A percentile compares a stretch with the other conserved stretches of the same genome.
These are phyloP conservation scores for Catharus ustulatus DNA, from an alignment of 2,797 vertebrate species.

Conservation along the genomic window DNA sequence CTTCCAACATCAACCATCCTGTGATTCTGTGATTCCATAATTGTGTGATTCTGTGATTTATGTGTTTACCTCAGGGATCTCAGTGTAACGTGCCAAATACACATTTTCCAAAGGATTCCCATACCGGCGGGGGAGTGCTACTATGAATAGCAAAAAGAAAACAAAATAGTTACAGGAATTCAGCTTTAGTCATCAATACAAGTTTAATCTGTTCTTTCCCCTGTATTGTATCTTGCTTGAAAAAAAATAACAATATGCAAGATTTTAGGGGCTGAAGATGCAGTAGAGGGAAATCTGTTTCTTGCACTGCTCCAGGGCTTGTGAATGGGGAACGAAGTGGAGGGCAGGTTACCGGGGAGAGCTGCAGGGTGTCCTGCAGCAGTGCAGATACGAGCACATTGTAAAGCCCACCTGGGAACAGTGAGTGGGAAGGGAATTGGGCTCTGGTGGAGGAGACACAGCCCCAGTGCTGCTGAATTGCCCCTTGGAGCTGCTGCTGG, in stretches of 20 bases:
- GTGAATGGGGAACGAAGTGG: background rate
- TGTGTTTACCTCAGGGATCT: background rate
- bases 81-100: background rate
- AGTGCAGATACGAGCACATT: background rate
- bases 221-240: background rate
- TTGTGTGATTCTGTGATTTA: background rate
- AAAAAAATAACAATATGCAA: background rate
- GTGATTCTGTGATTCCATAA: background rate
- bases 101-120: background rate
- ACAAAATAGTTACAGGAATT: background rate
- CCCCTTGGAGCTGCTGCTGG: background rate
- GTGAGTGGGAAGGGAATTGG: background rate
- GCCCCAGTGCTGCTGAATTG: accelerated
- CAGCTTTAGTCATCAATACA: background rate
- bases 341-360: accelerated
- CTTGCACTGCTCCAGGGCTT: background rate
- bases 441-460: background rate
- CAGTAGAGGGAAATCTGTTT: background rate
- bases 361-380: background rate
- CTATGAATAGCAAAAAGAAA: background rate
- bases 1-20: background rate
- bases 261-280: background rate
- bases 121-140: background rate
- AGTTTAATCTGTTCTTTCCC: background rate
- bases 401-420: background rate